A percentile compares a stretch with the other conserved stretches of the same genome.
These are phyloP conservation scores for Neria commutata DNA, from an alignment of 2,888 invertebrate genomes.

Conservation along the genomic window DNA sequence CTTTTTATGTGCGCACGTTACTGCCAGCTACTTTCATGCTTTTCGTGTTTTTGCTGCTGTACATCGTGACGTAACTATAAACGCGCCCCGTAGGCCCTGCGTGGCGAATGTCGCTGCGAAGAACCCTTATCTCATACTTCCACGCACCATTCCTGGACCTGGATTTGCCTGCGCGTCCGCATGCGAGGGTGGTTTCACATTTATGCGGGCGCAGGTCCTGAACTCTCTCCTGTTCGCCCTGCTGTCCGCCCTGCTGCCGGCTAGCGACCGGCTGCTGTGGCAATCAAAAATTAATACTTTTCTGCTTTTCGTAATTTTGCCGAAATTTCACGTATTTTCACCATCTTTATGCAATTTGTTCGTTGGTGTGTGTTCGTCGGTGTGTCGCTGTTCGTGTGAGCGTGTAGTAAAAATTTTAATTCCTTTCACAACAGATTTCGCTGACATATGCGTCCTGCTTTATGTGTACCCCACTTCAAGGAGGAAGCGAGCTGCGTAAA, in stretches of 20 bases:
- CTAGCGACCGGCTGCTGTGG: conserved; percentile 42
- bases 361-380: neutral
- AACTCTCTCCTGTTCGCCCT: neutral
- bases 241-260: neutral
- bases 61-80: neutral
- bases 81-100: neutral
- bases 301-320: conserved; percentile 10
- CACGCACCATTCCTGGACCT: too few relatives aligned
- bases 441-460: neutral
- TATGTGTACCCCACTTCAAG: neutral
- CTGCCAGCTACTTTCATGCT: neutral
- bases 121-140: too few relatives aligned
- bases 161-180: conserved; percentile 16
- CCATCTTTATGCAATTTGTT: neutral
- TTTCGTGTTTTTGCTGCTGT: neutral
- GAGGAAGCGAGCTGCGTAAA: too few relatives aligned
- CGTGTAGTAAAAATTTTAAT: conserved; percentile 52
- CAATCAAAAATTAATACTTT: conserved; percentile 52
- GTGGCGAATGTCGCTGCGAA: neutral
- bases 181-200: conserved; percentile 5
- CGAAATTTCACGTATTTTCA: conserved; percentile 3
- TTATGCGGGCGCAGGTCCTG: neutral
- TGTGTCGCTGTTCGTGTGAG: conserved; percentile 33
- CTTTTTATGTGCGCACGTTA: neutral
- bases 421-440: conserved; percentile 27